A percentile compares a stretch with the other conserved stretches of the same genome.
These are phyloP conservation scores for Parthenolecanium corni DNA, from an alignment of 2,888 invertebrate species.

Conservation along the genomic window DNA sequence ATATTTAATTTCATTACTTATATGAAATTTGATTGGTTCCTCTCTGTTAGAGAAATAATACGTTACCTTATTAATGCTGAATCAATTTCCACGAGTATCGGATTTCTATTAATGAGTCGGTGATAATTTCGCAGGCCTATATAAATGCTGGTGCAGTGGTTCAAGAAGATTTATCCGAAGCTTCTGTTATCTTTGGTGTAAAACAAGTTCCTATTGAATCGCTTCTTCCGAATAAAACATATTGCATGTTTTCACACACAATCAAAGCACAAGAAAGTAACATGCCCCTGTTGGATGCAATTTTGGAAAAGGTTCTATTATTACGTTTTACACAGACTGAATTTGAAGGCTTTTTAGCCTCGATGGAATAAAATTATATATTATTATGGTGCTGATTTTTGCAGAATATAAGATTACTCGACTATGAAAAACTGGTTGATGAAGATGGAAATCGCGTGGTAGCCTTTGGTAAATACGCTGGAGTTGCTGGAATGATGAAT, in stretches of 20 bases:
- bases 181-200: conserved; percentile 92
- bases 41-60: too few relatives aligned
- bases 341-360: too few relatives aligned
- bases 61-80: too few relatives aligned
- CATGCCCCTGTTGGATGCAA: conserved; percentile 92
- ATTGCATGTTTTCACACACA: conserved; percentile 97
- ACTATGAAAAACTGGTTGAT: conserved; percentile 94
- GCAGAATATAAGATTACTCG: conserved; percentile 84
- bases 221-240: conserved; percentile 90
- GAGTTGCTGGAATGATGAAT: conserved; percentile 97
- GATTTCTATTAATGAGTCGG: too few relatives aligned
- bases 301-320: conserved; percentile 67
- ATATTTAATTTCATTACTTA: too few relatives aligned
- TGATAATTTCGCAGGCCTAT: conserved; percentile 53
- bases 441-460: conserved; percentile 80
- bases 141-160: conserved; percentile 83
- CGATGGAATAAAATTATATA: too few relatives aligned
- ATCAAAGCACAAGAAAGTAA: conserved; percentile 98
- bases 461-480: conserved; percentile 97
- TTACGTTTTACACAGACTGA: too few relatives aligned
- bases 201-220: conserved; percentile 83
- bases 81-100: too few relatives aligned
- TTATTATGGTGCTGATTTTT: neutral
- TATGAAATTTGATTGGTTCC: too few relatives aligned
- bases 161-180: conserved; percentile 93